Percentiles rank a stretch among this genome's conserved stretches.
Evolutionary conservation across 30 jellyfish, hydroid and myxozoan species (phyloP).

Genomic region (Aurelia coerulea): DNA sequence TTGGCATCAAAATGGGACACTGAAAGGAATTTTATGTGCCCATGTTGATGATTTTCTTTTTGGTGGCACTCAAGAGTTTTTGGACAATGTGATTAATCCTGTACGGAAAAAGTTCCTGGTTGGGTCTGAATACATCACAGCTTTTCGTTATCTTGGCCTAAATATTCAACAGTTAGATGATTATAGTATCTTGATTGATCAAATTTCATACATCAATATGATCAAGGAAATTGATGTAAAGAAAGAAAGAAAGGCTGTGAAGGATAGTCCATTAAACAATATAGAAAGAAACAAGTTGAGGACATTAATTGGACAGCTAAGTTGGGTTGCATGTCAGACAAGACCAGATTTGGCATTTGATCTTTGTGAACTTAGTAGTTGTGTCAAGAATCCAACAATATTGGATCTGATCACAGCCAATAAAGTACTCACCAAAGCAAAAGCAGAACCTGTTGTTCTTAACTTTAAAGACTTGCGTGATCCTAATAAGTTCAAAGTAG

Average conservation of each 20-base stretch:
- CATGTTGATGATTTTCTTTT: conserved; percentile 46
- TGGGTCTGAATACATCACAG: not conserved
- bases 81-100: not conserved
- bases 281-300: not conserved
- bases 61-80: conserved; percentile 28
- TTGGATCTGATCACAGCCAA: conserved; percentile 19
- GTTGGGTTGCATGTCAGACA: conserved; percentile 35
- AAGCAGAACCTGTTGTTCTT: not conserved
- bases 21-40: not conserved
- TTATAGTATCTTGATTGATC: not conserved
- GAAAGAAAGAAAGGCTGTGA: conserved; percentile 23
- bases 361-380: not conserved
- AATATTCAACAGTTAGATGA: not conserved
- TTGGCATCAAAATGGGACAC: not conserved
- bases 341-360: conserved; percentile 55
- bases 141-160: conserved; percentile 27
- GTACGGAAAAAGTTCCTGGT: conserved; percentile 6
- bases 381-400: conserved; percentile 10
- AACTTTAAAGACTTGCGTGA: conserved; percentile 21
- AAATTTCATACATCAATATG: conserved; percentile 6
- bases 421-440: conserved; percentile 27
- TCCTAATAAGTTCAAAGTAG: not conserved
- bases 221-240: not conserved
- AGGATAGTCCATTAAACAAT: not conserved
- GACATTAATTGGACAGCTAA: conserved; percentile 32